These are phyloP conservation scores for Myiozetetes cayanensis DNA, from an alignment of 2,113 vertebrate genomes.

Conservation along the genomic window DNA sequence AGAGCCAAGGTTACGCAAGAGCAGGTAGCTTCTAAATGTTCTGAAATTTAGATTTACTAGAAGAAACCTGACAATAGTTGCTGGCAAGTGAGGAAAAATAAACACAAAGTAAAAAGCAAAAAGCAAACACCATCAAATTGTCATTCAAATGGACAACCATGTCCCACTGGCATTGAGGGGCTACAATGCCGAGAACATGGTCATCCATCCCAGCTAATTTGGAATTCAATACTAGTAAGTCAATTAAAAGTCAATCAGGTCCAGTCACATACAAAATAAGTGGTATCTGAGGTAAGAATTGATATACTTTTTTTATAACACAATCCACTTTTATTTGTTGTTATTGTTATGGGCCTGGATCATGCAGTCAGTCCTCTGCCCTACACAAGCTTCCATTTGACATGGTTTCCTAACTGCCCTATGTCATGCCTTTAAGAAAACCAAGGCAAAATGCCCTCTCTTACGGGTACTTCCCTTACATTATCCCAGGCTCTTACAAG, in stretches of 20 bases:
- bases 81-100: background rate
- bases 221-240: background rate
- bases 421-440: background rate
- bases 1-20: background rate
- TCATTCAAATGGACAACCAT: background rate
- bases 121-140: background rate
- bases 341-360: background rate
- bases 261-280: background rate
- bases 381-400: background rate
- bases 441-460: background rate
- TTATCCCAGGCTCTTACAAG: background rate
- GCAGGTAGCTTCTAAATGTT: background rate
- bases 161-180: background rate
- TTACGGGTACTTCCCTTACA: background rate
- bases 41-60: background rate
- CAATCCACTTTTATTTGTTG: background rate
- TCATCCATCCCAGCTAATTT: background rate
- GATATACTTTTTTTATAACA: background rate
- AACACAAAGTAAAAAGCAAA: background rate
- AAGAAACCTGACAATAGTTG: background rate
- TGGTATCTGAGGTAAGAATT: rapidly evolving
- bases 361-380: background rate
- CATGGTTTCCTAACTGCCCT: background rate
- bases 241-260: background rate
- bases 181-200: background rate